Evolutionary conservation across 2,888 invertebrate species (phyloP).

Genomic region (Aphelenchoides bicaudatus): DNA sequence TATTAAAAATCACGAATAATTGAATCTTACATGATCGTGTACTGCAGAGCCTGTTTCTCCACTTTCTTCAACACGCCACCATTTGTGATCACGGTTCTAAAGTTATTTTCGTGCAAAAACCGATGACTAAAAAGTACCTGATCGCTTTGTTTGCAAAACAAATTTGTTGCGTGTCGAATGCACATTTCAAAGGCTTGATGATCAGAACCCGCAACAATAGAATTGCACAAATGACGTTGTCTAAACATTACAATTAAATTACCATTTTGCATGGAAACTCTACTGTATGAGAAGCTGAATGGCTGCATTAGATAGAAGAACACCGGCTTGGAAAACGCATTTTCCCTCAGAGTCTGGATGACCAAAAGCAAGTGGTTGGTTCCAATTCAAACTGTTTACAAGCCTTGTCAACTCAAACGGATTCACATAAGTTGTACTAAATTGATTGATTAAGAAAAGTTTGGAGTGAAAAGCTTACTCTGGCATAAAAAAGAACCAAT

Average conservation of each 20-base stretch:
- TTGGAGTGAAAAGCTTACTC: too few relatives aligned
- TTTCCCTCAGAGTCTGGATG: conserved; percentile 44
- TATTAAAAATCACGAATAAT: too few relatives aligned
- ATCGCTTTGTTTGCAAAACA: conserved; percentile 40
- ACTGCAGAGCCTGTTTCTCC: conserved; percentile 34
- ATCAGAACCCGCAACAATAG: conserved; percentile 42
- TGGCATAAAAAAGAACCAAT: conserved; percentile 83
- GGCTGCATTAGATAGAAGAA: conserved; percentile 81
- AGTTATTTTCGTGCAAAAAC: too few relatives aligned
- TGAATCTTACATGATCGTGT: conserved; percentile 34
- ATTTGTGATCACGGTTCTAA: conserved; percentile 21
- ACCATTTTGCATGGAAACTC: conserved; percentile 15
- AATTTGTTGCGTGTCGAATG: conserved; percentile 48
- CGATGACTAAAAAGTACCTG: conserved; percentile 31
- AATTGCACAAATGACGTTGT: conserved; percentile 45
- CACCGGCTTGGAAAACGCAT: conserved; percentile 73
- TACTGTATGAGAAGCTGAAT: conserved; percentile 70
- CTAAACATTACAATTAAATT: conserved; percentile 31
- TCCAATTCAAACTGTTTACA: conserved; percentile 63
- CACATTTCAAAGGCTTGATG: conserved; percentile 53
- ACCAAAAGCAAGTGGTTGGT: conserved; percentile 34
- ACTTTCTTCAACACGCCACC: conserved; percentile 35
- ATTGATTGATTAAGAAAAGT: too few relatives aligned
- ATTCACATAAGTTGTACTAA: conserved; percentile 77
- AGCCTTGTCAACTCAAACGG: conserved; percentile 73